Base-by-base conservation (phyloP, 2,113 vertebrate genomes). In the Pagrus major region DNA sequence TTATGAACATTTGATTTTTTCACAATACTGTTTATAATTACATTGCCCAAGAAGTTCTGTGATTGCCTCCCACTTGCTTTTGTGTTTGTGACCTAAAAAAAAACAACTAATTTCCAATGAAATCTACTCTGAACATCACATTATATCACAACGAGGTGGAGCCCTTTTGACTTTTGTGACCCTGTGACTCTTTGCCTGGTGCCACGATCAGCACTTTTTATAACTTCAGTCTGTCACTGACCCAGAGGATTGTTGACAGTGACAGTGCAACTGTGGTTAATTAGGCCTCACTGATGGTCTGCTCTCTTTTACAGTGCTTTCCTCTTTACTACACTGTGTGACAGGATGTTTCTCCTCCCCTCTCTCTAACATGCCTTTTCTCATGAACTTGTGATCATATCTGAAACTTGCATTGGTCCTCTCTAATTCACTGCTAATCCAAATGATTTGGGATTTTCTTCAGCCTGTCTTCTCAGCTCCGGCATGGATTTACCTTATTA, bases 401-500 rank as follows among this genome's bases (percentile, higher is more conserved):
- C 65, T 10, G 27, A 69, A 52, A 41, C 49, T 29, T 9, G 4
- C 25, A 58, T 11, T 46, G 56, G 15, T 85, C 58, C 23, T 31
- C 42, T 71, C 14, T 46, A 44, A 55, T 18, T 73, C 55, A 44
- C 12, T 29, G 3, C 33, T 70, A 51, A 76, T 79, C 73, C 52
- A 9, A 58, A 41, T 27, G 52, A 66, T 69, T 78, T 14, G 27
- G 55, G 27, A 52, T 52, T 51, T 58, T 37, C 51, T 60, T 39
- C 27, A n/a, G 42, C 7, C 16, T 3, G 14, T 74, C 42, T 15
- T 3, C 42, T 81, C 39, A 54, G n/a, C 74, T 78, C 15, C 55
- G 42, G 71, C 0, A 5, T 47, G 65, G 81, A 74, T 78, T 85
- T 51, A 69, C 51, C 18, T 25, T 71, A 67, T 84, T 83, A 67